Percentiles rank a stretch among this genome's conserved stretches.
phyloP scores from a whole-genome alignment of 2,113 vertebrate species.

The Porphyrio hochstetteri region DNA sequence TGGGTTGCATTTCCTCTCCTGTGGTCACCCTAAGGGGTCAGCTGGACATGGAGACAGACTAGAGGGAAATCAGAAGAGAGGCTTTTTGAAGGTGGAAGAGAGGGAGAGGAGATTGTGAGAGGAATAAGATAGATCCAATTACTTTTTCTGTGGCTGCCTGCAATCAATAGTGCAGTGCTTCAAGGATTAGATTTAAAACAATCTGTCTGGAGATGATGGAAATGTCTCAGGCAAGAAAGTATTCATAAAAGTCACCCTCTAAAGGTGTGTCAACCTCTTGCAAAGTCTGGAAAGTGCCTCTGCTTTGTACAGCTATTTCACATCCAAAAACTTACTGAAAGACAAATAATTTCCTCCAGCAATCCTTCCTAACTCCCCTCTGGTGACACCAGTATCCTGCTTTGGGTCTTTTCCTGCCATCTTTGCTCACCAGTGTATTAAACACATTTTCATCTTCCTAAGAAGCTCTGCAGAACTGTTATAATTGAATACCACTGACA shows the following conservation, averaged over 20 bases:
- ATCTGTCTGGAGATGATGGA: conserved; percentile 4
- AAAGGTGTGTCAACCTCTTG: not conserved
- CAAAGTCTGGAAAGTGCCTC: not conserved
- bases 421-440: not conserved
- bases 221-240: not conserved
- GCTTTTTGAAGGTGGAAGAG: not conserved
- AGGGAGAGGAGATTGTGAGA: not conserved
- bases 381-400: rapidly evolving
- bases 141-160: not conserved
- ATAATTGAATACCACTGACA: not conserved
- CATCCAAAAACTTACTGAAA: not conserved
- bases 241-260: not conserved
- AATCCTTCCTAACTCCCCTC: not conserved
- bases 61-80: not conserved
- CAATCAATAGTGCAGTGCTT: not conserved
- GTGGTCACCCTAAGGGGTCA: not conserved
- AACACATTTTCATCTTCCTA: not conserved
- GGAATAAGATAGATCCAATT: not conserved
- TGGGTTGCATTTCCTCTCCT: not conserved
- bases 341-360: not conserved
- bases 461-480: not conserved
- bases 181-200: conserved; percentile 31
- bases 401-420: not conserved
- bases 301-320: not conserved
- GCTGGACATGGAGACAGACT: not conserved